phyloP scores from a whole-genome alignment of 2,888 invertebrate genomes.

The Melipona beecheii region DNA sequence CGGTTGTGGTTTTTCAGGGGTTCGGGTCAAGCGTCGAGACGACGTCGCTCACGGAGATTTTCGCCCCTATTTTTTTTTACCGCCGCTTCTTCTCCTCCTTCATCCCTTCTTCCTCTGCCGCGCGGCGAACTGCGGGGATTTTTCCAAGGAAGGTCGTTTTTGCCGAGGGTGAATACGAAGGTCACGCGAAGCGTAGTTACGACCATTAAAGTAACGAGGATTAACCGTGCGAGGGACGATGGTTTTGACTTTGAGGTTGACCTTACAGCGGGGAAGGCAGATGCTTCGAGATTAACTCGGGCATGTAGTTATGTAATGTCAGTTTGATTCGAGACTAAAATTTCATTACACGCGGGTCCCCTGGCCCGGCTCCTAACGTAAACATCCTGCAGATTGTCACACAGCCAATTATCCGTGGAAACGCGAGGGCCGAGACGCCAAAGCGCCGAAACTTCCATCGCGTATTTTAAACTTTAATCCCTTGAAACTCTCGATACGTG shows the following conservation, averaged over 20 bases:
- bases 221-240: background rate
- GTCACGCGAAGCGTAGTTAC: background rate
- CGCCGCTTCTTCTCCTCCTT: background rate
- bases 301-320: background rate
- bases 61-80: background rate
- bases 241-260: background rate
- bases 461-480: background rate
- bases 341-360: background rate
- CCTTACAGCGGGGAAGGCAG: background rate
- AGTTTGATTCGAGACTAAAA: background rate
- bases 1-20: slow-evolving; percentile 23
- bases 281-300: background rate
- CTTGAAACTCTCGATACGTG: background rate
- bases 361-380: no score
- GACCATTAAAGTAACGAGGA: slow-evolving; percentile 3
- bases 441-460: no score
- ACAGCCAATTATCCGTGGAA: no score
- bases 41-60: slow-evolving; percentile 9
- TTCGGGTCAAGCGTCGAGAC: background rate
- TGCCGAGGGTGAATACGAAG: background rate
- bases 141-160: background rate
- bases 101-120: background rate
- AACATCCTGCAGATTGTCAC: no score
- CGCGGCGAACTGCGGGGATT: background rate
- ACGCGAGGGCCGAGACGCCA: no score